These are phyloP conservation scores for Leptonema lineaticorne DNA, from an alignment of 1,140 invertebrate genomes.

Conservation along the genomic window DNA sequence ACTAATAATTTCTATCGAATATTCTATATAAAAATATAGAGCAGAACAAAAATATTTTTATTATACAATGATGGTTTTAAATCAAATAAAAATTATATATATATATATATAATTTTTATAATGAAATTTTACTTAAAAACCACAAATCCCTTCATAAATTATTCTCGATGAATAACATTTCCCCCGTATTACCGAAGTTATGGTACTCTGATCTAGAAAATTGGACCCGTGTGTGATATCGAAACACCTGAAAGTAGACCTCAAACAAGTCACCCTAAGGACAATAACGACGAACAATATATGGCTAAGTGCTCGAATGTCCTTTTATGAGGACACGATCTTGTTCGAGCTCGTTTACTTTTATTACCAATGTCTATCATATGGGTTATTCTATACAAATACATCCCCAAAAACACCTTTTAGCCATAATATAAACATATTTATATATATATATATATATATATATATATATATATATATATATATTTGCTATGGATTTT, in stretches of 20 bases:
- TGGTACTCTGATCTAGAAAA: not conserved
- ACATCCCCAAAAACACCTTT: too few species aligned
- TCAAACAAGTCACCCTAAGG: not conserved
- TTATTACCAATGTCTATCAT: constrained; percentile 4
- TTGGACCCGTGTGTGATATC: constrained; percentile 15
- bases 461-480: too few species aligned
- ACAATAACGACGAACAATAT: constrained; percentile 13
- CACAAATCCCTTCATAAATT: not conserved
- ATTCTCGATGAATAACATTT: not conserved
- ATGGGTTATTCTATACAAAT: not conserved
- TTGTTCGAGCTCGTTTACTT: not conserved
- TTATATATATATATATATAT: too few species aligned
- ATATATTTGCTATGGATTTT: too few species aligned
- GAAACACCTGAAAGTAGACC: not conserved
- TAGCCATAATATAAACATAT: too few species aligned
- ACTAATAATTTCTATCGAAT: constrained; percentile 7
- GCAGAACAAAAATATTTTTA: too few species aligned
- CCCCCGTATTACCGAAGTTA: not conserved
- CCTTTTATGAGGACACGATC: constrained; percentile 3
- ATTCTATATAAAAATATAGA: too few species aligned
- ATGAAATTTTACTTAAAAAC: too few species aligned
- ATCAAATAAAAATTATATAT: too few species aligned
- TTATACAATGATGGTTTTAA: too few species aligned
- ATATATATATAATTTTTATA: too few species aligned
- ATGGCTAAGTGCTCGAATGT: not conserved